Evolutionary conservation across 2,113 vertebrate species (phyloP), one percentile per base, ranked within the genome.

Genomic region (Sebastes fasciatus): DNA sequence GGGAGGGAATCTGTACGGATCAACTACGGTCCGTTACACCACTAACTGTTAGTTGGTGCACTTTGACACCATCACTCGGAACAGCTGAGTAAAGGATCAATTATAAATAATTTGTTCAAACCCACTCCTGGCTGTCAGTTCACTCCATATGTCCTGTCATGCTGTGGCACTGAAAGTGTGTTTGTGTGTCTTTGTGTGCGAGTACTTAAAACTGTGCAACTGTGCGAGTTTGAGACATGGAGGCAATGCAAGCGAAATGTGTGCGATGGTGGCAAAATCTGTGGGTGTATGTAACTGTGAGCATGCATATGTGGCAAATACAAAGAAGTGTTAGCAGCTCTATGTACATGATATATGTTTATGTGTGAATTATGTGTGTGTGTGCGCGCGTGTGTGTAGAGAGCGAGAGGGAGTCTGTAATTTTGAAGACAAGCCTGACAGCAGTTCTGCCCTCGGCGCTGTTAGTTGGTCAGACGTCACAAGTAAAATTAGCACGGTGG

Each of bases 401-500:
- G 23, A 2, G 8, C 1, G 10, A 64, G 49, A 34, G 23, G 16
- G 48, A 74, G 40, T 75, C 14, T 11, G 77, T 87, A 10, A 89
- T 84, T 84, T 66, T 23, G 21, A 74, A 74, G 85, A 78, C 48
- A 16, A 69, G 71, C 52, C 67, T 80, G 68, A 82, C 81, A 89
- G 81, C 70, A 63, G 70, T 34, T 80, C 73, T 63, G 83, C 85
- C 77, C 54, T 80, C 64, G 8, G 68, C 1, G 1, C 81, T 61
- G 71, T 61, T 72, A 26, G 86, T 67, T 70, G 67, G 54, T 89
- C 82, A 67, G 77, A 86, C 57, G 73, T 91, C 86, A 88, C 82
- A 61, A 77, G 75, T 86, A 77, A 91, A 88, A 88, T 88, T 86
- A 90, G 83, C 74, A 14, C 11, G 55, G 62, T 78, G 79, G 70